Evolutionary conservation across 2,797 vertebrate species (phyloP).

Genomic region (Poeciliopsis infans): DNA sequence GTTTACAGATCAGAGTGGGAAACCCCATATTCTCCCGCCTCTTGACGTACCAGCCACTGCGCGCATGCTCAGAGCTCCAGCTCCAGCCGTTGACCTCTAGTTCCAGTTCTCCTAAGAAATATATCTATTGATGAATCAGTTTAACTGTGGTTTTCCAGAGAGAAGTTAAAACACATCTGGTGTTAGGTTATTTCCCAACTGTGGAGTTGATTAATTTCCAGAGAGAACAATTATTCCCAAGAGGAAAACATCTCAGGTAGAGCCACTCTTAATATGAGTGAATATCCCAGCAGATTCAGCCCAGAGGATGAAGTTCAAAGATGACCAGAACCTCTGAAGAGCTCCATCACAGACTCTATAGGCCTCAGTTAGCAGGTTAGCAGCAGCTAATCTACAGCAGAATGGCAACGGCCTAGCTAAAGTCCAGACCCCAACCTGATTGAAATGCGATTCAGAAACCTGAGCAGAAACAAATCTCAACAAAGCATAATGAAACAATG

Average conservation of each 20-base stretch:
- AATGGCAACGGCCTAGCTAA: neutral
- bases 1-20: neutral
- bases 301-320: neutral
- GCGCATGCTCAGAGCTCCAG: conserved; percentile 35
- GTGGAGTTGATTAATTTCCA: neutral
- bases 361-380: neutral
- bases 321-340: neutral
- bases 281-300: neutral
- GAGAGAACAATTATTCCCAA: neutral
- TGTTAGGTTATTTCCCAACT: neutral
- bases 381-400: neutral
- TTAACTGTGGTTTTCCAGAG: neutral
- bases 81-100: conserved; percentile 23
- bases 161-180: neutral
- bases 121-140: neutral
- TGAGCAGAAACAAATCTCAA: neutral
- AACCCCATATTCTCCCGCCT: neutral
- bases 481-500: neutral
- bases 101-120: conserved; percentile 8
- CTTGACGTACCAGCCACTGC: neutral
- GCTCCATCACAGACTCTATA: neutral
- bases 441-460: neutral
- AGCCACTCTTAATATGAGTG: neutral
- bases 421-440: neutral
- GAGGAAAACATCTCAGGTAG: too few relatives aligned